Base-by-base conservation (phyloP, 2,113 vertebrate species). In the Cyprinodon variegatus region DNA sequence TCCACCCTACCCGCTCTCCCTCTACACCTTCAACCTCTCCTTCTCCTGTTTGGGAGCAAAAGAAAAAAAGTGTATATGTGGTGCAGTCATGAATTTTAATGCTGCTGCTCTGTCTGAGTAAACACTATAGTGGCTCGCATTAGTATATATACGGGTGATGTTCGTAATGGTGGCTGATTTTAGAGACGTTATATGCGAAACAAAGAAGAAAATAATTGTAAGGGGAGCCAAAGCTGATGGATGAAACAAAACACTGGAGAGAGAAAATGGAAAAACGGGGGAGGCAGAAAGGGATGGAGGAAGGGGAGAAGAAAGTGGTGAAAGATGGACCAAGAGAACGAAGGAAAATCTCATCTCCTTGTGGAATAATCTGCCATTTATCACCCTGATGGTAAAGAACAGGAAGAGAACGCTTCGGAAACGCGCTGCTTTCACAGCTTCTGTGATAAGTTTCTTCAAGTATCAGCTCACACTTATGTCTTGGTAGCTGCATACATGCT, bases 321-420 rank as follows among this genome's bases (percentile, higher is more conserved):
- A 86, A 68, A 78, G 85, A 85, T 72, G 78, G 77, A 76, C 61
- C 20, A 40, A 72, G 72, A 77, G 79, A 86, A 78, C 74, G 70
- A 89, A 84, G 79, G 87, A 88, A 86, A 94, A 93, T 93, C 89
- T 93, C 86, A 93, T 94, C 91, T 93, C 89, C 86, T 83, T 73
- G 48, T 86, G 83, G 91, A 94, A 94, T 90, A 93, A 94, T 94
- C 86, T 88, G 85, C 89, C 92, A 93, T 94, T 93, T 88, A 93
- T 94, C 93, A 94, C 89, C 85, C 74, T 89, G 89, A 93, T 91
- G 87, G 89, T 86, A 90, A 90, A 83, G 84, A 77, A 81, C 64
- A 14, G 80, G 81, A 73, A 83, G 82, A 82, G 75, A 67, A 69
- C 1, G 63, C 66, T 60, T 77, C 73, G 65, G 48, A 84, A 68